phyloP scores from a whole-genome alignment of 2,113 vertebrate species.

The Bubo blakistoni region DNA sequence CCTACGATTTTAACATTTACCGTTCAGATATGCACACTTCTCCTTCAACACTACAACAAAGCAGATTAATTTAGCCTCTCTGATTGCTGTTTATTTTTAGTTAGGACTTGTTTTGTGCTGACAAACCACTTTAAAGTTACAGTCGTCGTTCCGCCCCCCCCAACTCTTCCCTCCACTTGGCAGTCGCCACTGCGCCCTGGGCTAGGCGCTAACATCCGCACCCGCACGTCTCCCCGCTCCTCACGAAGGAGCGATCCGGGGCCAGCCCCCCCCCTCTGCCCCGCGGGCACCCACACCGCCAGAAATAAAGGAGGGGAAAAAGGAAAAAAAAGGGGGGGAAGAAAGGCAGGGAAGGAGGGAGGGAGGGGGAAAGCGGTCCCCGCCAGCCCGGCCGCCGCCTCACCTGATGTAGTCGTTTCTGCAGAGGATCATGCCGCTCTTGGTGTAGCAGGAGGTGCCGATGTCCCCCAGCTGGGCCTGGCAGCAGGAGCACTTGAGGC shows the following conservation, averaged over 20 bases:
- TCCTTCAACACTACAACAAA: conserved; percentile 51
- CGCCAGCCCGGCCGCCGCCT: conserved; percentile 31
- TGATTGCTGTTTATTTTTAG: conserved; percentile 66
- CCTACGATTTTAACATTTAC: conserved; percentile 53
- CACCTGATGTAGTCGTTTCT: conserved; percentile 99
- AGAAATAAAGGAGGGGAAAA: neutral
- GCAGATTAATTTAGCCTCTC: conserved; percentile 62
- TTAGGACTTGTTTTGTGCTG: conserved; percentile 38
- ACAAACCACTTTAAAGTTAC: conserved; percentile 60
- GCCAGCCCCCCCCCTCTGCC: neutral
- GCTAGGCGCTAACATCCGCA: neutral
- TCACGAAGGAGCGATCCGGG: neutral
- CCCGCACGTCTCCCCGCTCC: neutral
- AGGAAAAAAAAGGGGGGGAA: fast-evolving
- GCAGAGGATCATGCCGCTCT: conserved; percentile 99
- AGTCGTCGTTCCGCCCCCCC: conserved; percentile 10
- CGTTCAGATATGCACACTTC: conserved; percentile 53
- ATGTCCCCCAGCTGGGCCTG: conserved; percentile 99
- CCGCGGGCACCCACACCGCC: neutral
- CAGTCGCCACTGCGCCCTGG: neutral
- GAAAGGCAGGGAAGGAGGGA: too few species aligned
- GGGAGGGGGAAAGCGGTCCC: neutral
- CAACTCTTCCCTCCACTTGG: neutral
- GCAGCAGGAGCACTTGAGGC: conserved; percentile 98
- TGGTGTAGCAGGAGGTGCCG: conserved; percentile 97